Evolutionary conservation across 2,113 vertebrate species (phyloP).

Genomic region (Pseudolaguvia tuberculata): DNA sequence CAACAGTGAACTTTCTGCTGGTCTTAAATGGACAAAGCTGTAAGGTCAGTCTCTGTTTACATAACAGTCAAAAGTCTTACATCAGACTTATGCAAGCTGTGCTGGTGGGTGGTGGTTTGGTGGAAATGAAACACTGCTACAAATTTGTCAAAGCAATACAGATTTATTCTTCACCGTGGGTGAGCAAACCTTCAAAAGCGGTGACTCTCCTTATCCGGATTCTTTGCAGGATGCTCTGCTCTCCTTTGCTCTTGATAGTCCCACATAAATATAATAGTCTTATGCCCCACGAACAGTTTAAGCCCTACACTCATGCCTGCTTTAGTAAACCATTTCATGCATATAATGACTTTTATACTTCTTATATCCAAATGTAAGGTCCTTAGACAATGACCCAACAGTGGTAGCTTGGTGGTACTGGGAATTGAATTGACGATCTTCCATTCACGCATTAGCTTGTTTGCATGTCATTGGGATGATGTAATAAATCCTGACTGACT

Average conservation of each 20-base stretch:
- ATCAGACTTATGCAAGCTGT: constrained; percentile 21
- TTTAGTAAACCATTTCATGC: not conserved
- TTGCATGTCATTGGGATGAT: no score
- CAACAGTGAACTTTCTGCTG: constrained; percentile 1
- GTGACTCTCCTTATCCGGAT: constrained; percentile 2
- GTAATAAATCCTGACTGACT: no score
- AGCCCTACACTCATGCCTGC: not conserved
- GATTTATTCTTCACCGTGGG: constrained; percentile 4
- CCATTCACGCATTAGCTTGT: no score
- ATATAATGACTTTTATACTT: not conserved
- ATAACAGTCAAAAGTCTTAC: constrained; percentile 3
- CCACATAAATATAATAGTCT: not conserved
- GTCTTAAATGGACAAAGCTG: constrained; percentile 2
- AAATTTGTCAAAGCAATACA: constrained; percentile 14
- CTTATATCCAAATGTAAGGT: no score
- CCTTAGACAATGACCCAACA: no score
- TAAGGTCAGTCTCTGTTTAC: not conserved
- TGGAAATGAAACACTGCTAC: not conserved
- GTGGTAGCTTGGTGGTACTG: no score
- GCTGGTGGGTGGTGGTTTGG: not conserved
- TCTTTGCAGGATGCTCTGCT: not conserved
- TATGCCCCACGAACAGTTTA: not conserved
- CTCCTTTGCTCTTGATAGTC: not conserved
- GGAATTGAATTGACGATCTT: no score
- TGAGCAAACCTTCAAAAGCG: constrained; percentile 6